These are phyloP conservation scores for Ginglymostoma cirratum DNA, from an alignment of 2,113 vertebrate genomes.

Conservation along the genomic window DNA sequence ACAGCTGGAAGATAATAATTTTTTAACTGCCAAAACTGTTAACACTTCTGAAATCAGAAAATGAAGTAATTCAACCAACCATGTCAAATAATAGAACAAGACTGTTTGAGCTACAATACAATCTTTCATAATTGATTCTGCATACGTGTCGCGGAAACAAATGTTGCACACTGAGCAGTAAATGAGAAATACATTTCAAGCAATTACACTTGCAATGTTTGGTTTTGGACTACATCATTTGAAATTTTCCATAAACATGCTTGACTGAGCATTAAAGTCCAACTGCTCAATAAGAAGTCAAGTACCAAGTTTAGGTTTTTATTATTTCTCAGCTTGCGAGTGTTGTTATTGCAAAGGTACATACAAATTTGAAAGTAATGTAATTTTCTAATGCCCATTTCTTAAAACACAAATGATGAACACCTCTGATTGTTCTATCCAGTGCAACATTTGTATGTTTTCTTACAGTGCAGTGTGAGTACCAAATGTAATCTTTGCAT, in stretches of 20 bases:
- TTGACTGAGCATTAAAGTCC: neutral
- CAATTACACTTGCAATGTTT: neutral
- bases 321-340: neutral
- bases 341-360: neutral
- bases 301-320: neutral
- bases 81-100: neutral
- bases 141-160: neutral
- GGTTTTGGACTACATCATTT: neutral
- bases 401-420: neutral
- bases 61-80: neutral
- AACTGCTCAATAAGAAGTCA: neutral
- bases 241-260: neutral
- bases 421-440: neutral
- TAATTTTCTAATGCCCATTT: neutral
- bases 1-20: neutral
- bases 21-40: neutral
- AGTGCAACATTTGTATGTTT: neutral
- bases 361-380: neutral
- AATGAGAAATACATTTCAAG: neutral
- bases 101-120: neutral
- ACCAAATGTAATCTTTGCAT: neutral
- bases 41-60: neutral
- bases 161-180: neutral
- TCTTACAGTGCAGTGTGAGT: neutral
- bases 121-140: neutral